phyloP scores from a whole-genome alignment of 1,140 invertebrate species.

The Bombyx mandarina region DNA sequence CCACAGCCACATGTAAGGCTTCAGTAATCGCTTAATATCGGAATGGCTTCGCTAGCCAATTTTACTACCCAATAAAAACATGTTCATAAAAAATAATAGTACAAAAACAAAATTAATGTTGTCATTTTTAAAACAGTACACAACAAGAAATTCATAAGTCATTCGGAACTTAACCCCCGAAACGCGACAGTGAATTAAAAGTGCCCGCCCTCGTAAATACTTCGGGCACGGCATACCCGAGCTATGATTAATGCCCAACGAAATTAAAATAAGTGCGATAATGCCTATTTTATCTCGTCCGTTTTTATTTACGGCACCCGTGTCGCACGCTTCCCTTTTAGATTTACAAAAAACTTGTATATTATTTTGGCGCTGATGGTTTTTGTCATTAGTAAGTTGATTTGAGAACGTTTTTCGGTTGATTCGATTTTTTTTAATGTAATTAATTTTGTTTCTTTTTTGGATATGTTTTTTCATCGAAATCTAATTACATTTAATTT shows the following conservation, averaged over 20 bases:
- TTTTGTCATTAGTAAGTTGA: slow-evolving; percentile 2
- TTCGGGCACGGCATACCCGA: slow-evolving; percentile 8
- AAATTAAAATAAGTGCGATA: slow-evolving; percentile 64
- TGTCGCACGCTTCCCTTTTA: slow-evolving; percentile 17
- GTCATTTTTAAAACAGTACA: slow-evolving; percentile 5
- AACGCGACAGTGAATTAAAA: slow-evolving; percentile 44
- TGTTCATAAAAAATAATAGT: slow-evolving; percentile 6
- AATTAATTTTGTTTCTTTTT: no score
- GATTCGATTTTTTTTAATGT: no score
- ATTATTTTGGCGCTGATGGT: slow-evolving; percentile 5
- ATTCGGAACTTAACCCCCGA: slow-evolving; percentile 35
- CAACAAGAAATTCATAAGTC: background rate
- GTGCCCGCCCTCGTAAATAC: slow-evolving; percentile 9
- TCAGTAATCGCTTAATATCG: no score
- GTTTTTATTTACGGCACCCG: slow-evolving; percentile 41
- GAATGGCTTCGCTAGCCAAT: no score
- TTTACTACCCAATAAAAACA: background rate
- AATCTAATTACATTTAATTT: no score
- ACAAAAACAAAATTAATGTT: slow-evolving; percentile 10
- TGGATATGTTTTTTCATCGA: no score
- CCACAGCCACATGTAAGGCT: no score
- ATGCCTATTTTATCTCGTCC: slow-evolving; percentile 47
- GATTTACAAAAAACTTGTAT: slow-evolving; percentile 7
- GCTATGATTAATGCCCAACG: slow-evolving; percentile 55
- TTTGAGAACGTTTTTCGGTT: background rate